A percentile compares a stretch with the other conserved stretches of the same genome.
Conservation (phyloP, 2,797 vertebrate genomes). For the Myotis daubentonii region DNA sequence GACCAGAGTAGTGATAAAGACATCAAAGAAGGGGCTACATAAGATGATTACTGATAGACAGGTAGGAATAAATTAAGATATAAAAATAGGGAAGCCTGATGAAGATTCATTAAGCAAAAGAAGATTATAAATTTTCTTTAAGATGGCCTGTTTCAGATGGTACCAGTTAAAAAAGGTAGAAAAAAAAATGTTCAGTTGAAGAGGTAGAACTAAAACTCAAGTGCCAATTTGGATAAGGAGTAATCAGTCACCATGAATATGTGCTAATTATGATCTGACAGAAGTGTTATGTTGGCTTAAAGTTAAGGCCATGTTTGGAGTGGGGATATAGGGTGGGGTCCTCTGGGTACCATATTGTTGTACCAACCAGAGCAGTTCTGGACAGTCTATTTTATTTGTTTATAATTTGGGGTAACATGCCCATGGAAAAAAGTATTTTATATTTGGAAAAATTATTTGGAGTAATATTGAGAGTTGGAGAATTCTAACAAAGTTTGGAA, state of each 20-base stretch:
- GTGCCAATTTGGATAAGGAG: neutral
- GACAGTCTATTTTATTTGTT: neutral
- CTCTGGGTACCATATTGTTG: neutral
- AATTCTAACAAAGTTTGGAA: neutral
- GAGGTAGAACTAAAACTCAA: neutral
- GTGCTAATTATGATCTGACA: neutral
- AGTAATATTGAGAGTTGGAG: neutral
- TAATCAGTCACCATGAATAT: neutral
- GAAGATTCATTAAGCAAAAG: neutral
- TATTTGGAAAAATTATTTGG: neutral
- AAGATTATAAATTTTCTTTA: neutral
- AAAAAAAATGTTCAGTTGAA: neutral
- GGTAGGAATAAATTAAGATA: neutral
- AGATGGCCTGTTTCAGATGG: neutral
- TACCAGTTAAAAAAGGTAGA: neutral
- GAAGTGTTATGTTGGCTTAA: neutral
- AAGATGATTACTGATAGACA: neutral
- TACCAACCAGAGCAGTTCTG: neutral
- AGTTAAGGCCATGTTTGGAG: neutral
- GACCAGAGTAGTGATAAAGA: neutral
- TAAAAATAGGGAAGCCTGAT: neutral
- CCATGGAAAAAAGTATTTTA: neutral
- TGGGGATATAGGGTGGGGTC: neutral
- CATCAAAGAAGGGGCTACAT: neutral
- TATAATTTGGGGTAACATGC: neutral